Base-by-base conservation (phyloP, 2,113 vertebrate genomes). In the Lucifuga dentata region DNA sequence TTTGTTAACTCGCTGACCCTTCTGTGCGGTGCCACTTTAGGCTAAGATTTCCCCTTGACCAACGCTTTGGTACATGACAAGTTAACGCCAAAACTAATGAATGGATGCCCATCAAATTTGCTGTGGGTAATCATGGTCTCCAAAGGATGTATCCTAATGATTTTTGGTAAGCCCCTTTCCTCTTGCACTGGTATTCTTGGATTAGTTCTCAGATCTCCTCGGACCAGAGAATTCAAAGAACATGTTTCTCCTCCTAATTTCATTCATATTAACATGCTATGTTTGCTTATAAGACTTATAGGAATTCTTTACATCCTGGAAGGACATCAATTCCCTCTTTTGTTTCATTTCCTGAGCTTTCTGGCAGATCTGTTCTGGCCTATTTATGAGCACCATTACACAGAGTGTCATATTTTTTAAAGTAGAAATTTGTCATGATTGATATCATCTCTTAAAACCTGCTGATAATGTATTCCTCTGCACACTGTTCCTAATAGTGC, bases 271-370 rank as follows among this genome's bases (percentile, higher is more conserved):
- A 36, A n/a, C 39, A 11, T 21, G 2, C 48, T 52, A 29, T 68
- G 51, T 65, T 51, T 64, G 45, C n/a, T n/a, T n/a, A n/a, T n/a
- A n/a, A n/a, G n/a, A 66, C 26, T 52, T 21, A 26, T 48, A 23
- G 45, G 39, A 51, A 57, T 40, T 43, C 46, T 56, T 45, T 44
- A 64, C 46, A 55, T 77, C 48, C 36, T 17, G 13, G 8, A 50
- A 57, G 49, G 46, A 36, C 60, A 46, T 2, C 26, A 11, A 36
- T 57, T 44, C 72, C n/a, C 9, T 64, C 20, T 44, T 20, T 26
- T 24, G 19, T 23, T 46, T 21, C 13, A 26, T 29, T 7, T 29
- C 26, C 26, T 7, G 26, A 29, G 26, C 26, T 7, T 29, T 29
- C 3, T 29, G 26, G 26, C 7, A 29, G 26, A 29, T 62, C 63